Conservation (phyloP, 30 jellyfish, hydroid and myxozoan species). For the Aurelia aurita complex sp. Pacific region DNA sequence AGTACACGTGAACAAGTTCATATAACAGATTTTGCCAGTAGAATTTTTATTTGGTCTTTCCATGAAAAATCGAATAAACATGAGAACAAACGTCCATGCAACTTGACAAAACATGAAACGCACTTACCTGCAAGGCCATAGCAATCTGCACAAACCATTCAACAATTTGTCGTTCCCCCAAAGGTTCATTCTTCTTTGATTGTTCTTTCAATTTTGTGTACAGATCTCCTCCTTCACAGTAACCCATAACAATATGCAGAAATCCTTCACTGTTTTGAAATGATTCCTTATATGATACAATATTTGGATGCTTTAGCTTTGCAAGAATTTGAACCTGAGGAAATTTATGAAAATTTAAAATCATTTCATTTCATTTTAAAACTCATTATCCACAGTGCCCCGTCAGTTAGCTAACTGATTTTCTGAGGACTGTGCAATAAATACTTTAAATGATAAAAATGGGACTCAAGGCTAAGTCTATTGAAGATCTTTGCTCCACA, state of each 20-base stretch:
- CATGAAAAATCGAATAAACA: background rate
- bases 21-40: too few species aligned
- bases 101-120: background rate
- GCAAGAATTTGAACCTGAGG: conserved; percentile 89
- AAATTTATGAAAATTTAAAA: background rate
- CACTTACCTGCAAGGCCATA: conserved; percentile 93
- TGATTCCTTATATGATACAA: conserved; percentile 96
- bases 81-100: background rate
- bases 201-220: conserved; percentile 89
- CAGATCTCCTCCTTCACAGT: conserved; percentile 98
- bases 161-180: conserved; percentile 85
- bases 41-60: background rate
- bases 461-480: too few species aligned
- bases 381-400: too few species aligned
- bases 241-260: conserved; percentile 95
- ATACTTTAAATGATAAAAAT: too few species aligned
- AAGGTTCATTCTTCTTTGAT: conserved; percentile 71
- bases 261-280: conserved; percentile 84
- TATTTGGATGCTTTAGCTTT: conserved; percentile 94
- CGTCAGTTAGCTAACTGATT: too few species aligned
- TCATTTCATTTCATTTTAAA: too few species aligned
- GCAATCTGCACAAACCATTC: conserved; percentile 99
- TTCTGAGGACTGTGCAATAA: too few species aligned
- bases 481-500: too few species aligned
- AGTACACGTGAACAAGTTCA: too few species aligned